Base-by-base conservation (phyloP, 2,888 invertebrate genomes). In the Acronicta leporina region DNA sequence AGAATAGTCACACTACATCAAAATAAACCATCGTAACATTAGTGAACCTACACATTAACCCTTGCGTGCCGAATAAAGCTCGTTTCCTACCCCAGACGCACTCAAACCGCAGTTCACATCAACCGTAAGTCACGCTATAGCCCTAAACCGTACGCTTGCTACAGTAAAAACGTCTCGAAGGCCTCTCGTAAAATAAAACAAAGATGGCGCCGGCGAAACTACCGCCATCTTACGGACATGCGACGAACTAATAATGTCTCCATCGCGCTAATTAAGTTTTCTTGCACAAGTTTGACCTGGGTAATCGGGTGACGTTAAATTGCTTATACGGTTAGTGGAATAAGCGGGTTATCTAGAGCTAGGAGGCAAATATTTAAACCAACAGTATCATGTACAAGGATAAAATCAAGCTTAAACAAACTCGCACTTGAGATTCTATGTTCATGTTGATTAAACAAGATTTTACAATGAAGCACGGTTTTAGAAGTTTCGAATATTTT, bases 181-280 rank as follows among this genome's bases (percentile, higher is more conserved):
- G 64, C 48, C 46, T 42, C 49, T 71, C 66, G 54, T 77, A 77
- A 77, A 77, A 69, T 57, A 67, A 66, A 70, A 70, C 60, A 61
- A 68, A 70, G 38, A 65, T 63, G 67, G 55, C 46, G 33, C 20
- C 20, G 41, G 30, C 0, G 9, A 27, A 40, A 44, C 13, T 55
- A 20, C 42, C 16, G 53, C 50, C 72, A 54, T 52, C 75, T 63
- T 62, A 48, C 40, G 56, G 40, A 38, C 16, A 43, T 41, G 13
- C 9, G 35, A 47, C 42, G 59, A 62, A 67, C 63, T 74, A 74
- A 77, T 62, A 64, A 72, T 27, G 48, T 53, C 72, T 67, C 50
- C 62, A 60, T 63, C 60, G 46, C 42, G 33, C 50, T 72, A 64
- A 65, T 68, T 53, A 77, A 68, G 68, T 73, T 69, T 77, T 55